These are phyloP conservation scores for Oceanites oceanicus DNA, from an alignment of 2,113 vertebrate genomes.

Conservation along the genomic window DNA sequence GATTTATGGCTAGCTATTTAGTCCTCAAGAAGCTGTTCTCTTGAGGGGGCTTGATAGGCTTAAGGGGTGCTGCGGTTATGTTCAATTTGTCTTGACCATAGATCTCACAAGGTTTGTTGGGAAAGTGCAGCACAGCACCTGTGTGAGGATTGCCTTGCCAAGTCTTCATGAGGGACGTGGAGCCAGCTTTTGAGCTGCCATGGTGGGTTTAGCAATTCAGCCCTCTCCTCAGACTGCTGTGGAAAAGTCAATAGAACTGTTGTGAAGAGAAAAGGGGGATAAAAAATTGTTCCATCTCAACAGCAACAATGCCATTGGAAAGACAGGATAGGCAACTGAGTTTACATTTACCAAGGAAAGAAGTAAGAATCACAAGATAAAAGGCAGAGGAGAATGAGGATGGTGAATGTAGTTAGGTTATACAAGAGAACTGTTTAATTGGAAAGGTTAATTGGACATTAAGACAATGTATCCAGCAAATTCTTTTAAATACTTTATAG, in stretches of 20 bases:
- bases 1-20: not conserved
- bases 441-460: not conserved
- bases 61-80: not conserved
- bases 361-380: not conserved
- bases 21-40: not conserved
- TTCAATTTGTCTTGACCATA: not conserved
- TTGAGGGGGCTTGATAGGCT: not conserved
- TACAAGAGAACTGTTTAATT: not conserved
- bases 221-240: not conserved
- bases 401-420: not conserved
- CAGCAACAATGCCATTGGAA: not conserved
- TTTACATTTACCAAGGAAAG: not conserved
- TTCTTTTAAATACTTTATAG: not conserved
- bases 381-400: not conserved
- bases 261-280: not conserved
- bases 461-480: not conserved
- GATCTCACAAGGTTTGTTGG: rapidly evolving
- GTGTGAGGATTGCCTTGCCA: not conserved
- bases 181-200: not conserved
- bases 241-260: not conserved
- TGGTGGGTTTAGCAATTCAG: not conserved
- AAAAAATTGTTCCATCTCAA: not conserved
- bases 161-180: not conserved
- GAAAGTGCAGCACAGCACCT: not conserved
- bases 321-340: not conserved